phyloP scores from a whole-genome alignment of 2,888 invertebrate species.

The Uloborus plumipes region DNA sequence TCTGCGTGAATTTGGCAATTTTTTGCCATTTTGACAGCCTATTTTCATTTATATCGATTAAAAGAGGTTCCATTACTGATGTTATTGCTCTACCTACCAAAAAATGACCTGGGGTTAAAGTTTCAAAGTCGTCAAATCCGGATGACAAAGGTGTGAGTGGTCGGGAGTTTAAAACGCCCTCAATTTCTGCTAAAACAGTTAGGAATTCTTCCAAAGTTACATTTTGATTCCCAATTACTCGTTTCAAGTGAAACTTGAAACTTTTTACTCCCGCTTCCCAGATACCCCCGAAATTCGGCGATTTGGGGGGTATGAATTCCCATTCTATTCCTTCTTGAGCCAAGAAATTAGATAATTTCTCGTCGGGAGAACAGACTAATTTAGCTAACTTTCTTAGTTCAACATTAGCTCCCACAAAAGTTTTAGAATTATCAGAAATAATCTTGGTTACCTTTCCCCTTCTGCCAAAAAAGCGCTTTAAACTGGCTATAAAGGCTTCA shows the following conservation, averaged over 20 bases:
- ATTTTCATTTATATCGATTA: background rate
- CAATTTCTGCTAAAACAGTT: background rate
- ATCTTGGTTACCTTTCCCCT: too few species aligned
- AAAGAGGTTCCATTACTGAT: conserved; percentile 3
- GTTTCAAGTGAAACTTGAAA: conserved; percentile 1
- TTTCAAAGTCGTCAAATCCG: conserved; percentile 5
- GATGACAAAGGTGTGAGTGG: conserved; percentile 6
- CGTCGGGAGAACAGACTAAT: too few species aligned
- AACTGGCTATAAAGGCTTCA: too few species aligned
- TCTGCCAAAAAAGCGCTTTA: too few species aligned
- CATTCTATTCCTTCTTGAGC: conserved; percentile 15
- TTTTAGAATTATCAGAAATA: too few species aligned
- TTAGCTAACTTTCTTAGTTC: too few species aligned
- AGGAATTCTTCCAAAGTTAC: conserved; percentile 17
- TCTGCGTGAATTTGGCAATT: background rate
- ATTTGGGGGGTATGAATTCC: conserved; percentile 18
- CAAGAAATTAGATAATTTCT: too few species aligned
- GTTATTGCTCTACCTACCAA: background rate
- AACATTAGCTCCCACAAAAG: too few species aligned
- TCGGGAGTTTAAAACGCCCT: conserved; percentile 12
- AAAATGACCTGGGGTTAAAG: conserved; percentile 24
- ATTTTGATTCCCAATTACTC: background rate
- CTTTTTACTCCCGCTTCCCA: conserved; percentile 15
- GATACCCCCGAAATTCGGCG: background rate
- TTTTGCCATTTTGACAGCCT: conserved; percentile 6